Evolutionary conservation across 1,140 invertebrate genomes (phyloP).

Genomic region (Wiebesia pumilae): DNA sequence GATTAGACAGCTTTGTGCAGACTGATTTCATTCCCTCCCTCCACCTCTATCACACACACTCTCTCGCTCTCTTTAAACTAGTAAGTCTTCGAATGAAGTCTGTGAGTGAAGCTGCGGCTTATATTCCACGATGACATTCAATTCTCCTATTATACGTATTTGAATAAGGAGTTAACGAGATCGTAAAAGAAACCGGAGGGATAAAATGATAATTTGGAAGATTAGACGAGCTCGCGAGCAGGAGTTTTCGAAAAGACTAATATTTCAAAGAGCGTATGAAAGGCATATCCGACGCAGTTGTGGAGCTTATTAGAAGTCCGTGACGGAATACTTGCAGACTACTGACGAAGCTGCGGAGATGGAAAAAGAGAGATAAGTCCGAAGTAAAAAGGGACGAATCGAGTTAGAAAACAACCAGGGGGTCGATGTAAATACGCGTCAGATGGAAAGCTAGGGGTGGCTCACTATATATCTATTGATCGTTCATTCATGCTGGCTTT

Average conservation of each 20-base stretch:
- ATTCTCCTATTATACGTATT: neutral
- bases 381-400: neutral
- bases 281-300: neutral
- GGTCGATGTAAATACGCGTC: slow-evolving; percentile 49
- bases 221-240: neutral
- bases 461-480: slow-evolving; percentile 71
- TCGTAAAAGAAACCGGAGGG: neutral
- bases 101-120: neutral
- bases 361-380: slow-evolving; percentile 7
- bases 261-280: neutral
- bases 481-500: slow-evolving; percentile 71
- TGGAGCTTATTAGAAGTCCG: slow-evolving; percentile 30
- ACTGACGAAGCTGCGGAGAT: neutral
- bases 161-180: slow-evolving; percentile 21
- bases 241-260: slow-evolving; percentile 13
- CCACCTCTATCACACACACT: too few relatives aligned
- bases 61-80: too few relatives aligned
- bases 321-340: neutral
- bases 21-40: neutral
- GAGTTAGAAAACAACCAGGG: neutral
- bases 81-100: too few relatives aligned
- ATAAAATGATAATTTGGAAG: neutral
- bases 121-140: neutral
- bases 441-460: slow-evolving; percentile 16
- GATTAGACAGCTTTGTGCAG: neutral